Percentiles rank a stretch among this genome's conserved stretches.
phyloP scores from a whole-genome alignment of 2,888 invertebrate species.

The Malachius bipustulatus region DNA sequence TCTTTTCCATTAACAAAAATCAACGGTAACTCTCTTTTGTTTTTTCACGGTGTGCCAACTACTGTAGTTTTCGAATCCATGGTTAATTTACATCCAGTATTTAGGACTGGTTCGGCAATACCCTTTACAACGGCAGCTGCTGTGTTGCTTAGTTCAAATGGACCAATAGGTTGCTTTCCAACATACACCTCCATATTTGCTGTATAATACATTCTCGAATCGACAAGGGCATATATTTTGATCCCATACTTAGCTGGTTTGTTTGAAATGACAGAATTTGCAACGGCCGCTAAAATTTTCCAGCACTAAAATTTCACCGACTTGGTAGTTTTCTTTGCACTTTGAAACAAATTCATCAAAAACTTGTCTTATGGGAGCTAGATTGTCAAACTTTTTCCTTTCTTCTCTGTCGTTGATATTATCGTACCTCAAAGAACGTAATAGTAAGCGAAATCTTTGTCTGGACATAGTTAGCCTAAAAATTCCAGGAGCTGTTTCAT shows the following conservation, averaged over 20 bases:
- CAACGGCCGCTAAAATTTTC: constrained; percentile 23
- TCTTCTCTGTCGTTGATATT: constrained; percentile 16
- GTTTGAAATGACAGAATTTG: constrained; percentile 22
- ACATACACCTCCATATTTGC: constrained; percentile 17
- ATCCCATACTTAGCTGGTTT: constrained; percentile 22
- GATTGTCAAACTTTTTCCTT: constrained; percentile 17
- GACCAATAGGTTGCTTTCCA: constrained; percentile 18
- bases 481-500: constrained; percentile 22
- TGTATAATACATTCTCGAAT: constrained; percentile 18
- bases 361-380: constrained; percentile 22
- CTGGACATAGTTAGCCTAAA: constrained; percentile 21
- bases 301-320: constrained; percentile 21
- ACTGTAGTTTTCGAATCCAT: constrained; percentile 14
- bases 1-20: constrained; percentile 4
- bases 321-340: constrained; percentile 20
- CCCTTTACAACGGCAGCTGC: constrained; percentile 11
- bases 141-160: constrained; percentile 9
- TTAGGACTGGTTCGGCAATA: constrained; percentile 12
- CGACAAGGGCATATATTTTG: constrained; percentile 19
- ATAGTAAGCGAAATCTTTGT: constrained; percentile 20
- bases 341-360: constrained; percentile 24
- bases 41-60: constrained; percentile 16
- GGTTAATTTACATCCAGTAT: constrained; percentile 15
- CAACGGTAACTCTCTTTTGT: constrained; percentile 15
- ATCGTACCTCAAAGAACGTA: constrained; percentile 20